phyloP scores from a whole-genome alignment of 2,888 invertebrate genomes.

The Deladenus siricidicola region DNA sequence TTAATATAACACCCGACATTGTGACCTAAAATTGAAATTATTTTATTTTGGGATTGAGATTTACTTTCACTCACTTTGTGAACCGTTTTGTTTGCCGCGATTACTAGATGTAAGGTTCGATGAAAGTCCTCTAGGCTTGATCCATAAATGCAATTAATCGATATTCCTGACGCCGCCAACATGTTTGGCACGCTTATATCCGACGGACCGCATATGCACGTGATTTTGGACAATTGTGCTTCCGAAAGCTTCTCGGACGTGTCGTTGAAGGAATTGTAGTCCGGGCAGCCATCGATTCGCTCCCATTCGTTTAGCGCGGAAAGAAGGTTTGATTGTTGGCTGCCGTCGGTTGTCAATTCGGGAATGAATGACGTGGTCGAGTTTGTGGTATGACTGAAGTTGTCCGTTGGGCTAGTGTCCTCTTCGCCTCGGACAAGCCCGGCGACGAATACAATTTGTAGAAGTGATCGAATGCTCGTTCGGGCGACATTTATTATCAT shows the following conservation, averaged over 20 bases:
- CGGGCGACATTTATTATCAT: too few relatives aligned
- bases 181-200: neutral
- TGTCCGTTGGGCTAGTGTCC: too few relatives aligned
- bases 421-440: too few relatives aligned
- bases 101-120: constrained; percentile 33
- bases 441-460: too few relatives aligned
- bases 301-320: neutral
- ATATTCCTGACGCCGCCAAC: constrained; percentile 6
- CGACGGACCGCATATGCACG: constrained; percentile 20
- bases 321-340: neutral
- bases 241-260: constrained; percentile 21
- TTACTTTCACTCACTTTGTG: constrained; percentile 25
- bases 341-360: neutral
- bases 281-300: constrained; percentile 34
- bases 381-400: too few relatives aligned
- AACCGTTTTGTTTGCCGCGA: constrained; percentile 33
- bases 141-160: constrained; percentile 35
- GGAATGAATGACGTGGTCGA: too few relatives aligned
- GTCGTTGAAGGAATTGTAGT: constrained; percentile 38
- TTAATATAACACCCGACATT: neutral
- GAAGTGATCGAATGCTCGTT: too few relatives aligned
- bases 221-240: constrained; percentile 15
- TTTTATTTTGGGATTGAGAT: neutral
- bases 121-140: constrained; percentile 38
- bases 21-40: neutral